Percentiles rank a stretch among this genome's conserved stretches.
phyloP scores from a whole-genome alignment of 2,888 invertebrate genomes.

The Ctenicera cuprea region DNA sequence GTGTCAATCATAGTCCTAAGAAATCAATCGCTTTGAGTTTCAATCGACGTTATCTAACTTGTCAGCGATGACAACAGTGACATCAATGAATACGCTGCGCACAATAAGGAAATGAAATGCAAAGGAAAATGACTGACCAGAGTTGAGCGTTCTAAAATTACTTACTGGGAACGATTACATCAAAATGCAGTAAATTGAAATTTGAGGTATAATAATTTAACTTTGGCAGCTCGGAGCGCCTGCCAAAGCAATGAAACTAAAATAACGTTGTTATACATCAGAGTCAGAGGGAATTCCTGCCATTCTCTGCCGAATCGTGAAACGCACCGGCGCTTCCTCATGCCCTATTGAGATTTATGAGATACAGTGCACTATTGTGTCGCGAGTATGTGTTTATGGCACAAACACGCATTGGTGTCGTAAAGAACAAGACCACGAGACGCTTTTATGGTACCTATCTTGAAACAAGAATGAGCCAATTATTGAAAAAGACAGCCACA shows the following conservation, averaged over 20 bases:
- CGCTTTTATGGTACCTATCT: conserved; percentile 14
- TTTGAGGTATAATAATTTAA: conserved; percentile 53
- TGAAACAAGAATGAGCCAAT: background rate
- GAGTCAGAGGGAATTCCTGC: conserved; percentile 53
- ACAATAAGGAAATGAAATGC: conserved; percentile 35
- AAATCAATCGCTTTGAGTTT: conserved; percentile 16
- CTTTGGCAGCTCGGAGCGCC: conserved; percentile 46
- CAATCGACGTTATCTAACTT: conserved; percentile 21
- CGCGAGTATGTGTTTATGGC: conserved; percentile 48
- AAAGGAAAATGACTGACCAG: conserved; percentile 26
- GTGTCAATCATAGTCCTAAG: conserved; percentile 11
- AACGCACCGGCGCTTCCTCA: conserved; percentile 54
- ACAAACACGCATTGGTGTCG: conserved; percentile 41
- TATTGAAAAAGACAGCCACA: background rate
- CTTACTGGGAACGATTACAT: conserved; percentile 24
- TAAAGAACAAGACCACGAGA: conserved; percentile 34
- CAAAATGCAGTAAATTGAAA: conserved; percentile 52
- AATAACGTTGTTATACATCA: conserved; percentile 55
- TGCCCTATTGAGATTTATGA: conserved; percentile 54
- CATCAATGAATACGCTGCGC: conserved; percentile 9
- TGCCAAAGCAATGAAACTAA: conserved; percentile 55
- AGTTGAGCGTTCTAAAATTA: conserved; percentile 27
- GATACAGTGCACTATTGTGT: conserved; percentile 50
- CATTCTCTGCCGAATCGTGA: conserved; percentile 52
- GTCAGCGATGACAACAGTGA: conserved; percentile 21